phyloP scores from a whole-genome alignment of 2,113 vertebrate genomes.

The Tylochromis polylepis region DNA sequence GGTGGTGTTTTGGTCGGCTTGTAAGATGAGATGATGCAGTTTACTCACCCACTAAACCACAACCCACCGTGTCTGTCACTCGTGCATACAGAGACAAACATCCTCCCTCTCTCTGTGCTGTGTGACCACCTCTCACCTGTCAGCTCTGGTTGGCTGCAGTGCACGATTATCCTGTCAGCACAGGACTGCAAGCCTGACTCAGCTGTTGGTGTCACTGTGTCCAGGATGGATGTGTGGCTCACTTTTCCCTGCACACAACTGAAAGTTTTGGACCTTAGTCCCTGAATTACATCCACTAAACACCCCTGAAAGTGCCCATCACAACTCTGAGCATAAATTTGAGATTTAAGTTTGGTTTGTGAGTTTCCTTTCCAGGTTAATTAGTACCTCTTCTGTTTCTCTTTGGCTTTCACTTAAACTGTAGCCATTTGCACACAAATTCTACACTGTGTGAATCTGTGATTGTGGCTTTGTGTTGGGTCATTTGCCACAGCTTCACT shows the following conservation, averaged over 20 bases:
- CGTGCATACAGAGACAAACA: neutral
- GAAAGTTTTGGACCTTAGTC: neutral
- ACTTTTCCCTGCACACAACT: neutral
- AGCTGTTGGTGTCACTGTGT: slow-evolving; percentile 42
- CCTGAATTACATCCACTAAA: neutral
- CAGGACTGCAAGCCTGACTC: slow-evolving; percentile 46
- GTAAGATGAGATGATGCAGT: neutral
- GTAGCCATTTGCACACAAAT: neutral
- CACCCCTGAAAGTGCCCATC: neutral
- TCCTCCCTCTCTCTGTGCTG: neutral
- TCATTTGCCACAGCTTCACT: neutral
- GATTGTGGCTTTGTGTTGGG: neutral
- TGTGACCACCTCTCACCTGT: neutral
- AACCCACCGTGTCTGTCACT: neutral
- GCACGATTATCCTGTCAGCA: slow-evolving; percentile 49
- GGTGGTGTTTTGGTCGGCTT: neutral
- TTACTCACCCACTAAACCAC: neutral
- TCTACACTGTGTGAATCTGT: neutral
- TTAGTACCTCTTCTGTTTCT: neutral
- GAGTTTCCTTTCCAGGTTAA: neutral
- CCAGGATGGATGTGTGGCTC: slow-evolving; percentile 25
- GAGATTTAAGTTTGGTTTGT: neutral
- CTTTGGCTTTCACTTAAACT: neutral
- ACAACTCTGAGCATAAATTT: neutral
- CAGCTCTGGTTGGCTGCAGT: slow-evolving; percentile 22